phyloP scores from a whole-genome alignment of 2,888 invertebrate species.

The Thereva unica region DNA sequence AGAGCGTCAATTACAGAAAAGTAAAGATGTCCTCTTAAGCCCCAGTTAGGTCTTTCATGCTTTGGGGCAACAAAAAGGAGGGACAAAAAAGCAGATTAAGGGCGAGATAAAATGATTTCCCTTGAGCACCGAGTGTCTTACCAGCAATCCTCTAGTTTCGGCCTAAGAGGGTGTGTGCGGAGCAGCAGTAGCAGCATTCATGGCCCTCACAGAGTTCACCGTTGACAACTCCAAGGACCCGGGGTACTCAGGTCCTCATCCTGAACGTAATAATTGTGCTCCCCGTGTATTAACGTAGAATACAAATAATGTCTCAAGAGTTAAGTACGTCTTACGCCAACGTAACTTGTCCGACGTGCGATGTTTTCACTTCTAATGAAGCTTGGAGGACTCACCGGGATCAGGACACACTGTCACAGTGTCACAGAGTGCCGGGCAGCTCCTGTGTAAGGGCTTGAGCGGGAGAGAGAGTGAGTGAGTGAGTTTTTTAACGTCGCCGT shows the following conservation, averaged over 20 bases:
- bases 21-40: slow-evolving; percentile 15
- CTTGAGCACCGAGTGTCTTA: slow-evolving; percentile 25
- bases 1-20: slow-evolving; percentile 31
- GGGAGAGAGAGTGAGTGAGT: no score
- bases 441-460: no score
- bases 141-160: not conserved
- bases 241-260: no score
- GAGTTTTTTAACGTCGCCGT: no score
- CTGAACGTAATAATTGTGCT: slow-evolving; percentile 13
- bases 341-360: no score
- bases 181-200: not conserved
- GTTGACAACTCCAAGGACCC: slow-evolving; percentile 12
- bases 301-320: slow-evolving; percentile 2
- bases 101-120: slow-evolving; percentile 32
- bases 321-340: not conserved
- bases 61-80: slow-evolving; percentile 23
- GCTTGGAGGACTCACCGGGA: not conserved
- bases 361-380: slow-evolving; percentile 6
- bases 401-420: no score
- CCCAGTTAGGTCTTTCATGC: slow-evolving; percentile 27
- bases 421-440: no score
- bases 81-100: slow-evolving; percentile 23
- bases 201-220: not conserved
- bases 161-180: slow-evolving; percentile 8
- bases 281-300: slow-evolving; percentile 25